Percentiles rank a stretch among this genome's conserved stretches.
Evolutionary conservation across 2,113 vertebrate genomes (phyloP).

Genomic region (Mirza zaza): DNA sequence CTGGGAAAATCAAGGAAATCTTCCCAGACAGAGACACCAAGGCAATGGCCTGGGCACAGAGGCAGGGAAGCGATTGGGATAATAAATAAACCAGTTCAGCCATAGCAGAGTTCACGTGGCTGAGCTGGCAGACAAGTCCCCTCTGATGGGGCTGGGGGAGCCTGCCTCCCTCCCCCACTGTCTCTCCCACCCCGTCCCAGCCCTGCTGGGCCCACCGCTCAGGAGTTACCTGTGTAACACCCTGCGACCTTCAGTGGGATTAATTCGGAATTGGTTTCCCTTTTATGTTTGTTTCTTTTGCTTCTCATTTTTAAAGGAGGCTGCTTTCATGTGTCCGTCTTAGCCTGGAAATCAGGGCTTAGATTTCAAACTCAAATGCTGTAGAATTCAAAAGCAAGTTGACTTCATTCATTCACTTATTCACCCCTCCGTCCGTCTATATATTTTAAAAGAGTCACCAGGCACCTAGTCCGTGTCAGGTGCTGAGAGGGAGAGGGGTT

Average conservation of each 20-base stretch:
- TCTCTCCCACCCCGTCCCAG: background rate
- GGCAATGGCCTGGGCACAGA: background rate
- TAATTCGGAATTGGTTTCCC: constrained; percentile 53
- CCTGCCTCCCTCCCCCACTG: background rate
- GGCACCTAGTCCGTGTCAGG: background rate
- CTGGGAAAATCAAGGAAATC: background rate
- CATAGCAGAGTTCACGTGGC: background rate
- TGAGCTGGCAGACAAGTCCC: background rate
- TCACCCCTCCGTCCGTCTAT: background rate
- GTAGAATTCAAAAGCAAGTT: constrained; percentile 34
- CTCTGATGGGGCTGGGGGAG: background rate
- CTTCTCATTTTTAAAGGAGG: constrained; percentile 59
- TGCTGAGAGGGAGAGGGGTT: background rate
- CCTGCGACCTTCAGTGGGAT: constrained; percentile 35
- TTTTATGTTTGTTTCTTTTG: constrained; percentile 61
- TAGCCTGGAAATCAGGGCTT: constrained; percentile 58
- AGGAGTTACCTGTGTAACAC: background rate
- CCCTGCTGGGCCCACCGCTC: background rate
- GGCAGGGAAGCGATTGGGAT: background rate
- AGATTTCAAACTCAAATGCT: constrained; percentile 39
- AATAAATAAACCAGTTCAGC: background rate
- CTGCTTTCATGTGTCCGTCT: constrained; percentile 32
- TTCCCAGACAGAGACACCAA: background rate
- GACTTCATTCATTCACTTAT: background rate
- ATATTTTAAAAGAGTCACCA: background rate